These are phyloP conservation scores for Octopus sinensis DNA, from an alignment of 1,140 invertebrate species.

Conservation along the genomic window DNA sequence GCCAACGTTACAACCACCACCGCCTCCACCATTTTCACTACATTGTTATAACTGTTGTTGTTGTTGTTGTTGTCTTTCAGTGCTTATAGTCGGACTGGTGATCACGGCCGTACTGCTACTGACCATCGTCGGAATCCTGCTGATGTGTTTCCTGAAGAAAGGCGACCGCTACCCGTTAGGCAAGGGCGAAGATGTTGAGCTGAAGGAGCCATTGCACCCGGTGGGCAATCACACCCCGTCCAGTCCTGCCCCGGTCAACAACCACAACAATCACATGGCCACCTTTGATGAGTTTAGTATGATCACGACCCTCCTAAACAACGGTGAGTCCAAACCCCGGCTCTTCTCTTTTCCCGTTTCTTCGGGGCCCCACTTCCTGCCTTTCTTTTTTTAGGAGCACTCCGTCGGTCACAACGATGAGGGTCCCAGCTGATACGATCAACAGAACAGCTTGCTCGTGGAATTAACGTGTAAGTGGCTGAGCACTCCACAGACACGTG, in stretches of 20 bases:
- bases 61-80: not conserved
- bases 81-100: slow-evolving; percentile 15
- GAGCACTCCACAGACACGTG: too few species aligned
- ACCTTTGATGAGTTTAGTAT: slow-evolving; percentile 52
- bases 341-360: too few species aligned
- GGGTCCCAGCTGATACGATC: too few species aligned
- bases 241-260: slow-evolving; percentile 18
- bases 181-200: slow-evolving; percentile 42
- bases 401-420: too few species aligned
- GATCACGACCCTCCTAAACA: slow-evolving; percentile 39
- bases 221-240: slow-evolving; percentile 19
- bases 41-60: not conserved
- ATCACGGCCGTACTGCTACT: slow-evolving; percentile 38
- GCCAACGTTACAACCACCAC: too few species aligned
- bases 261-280: slow-evolving; percentile 39
- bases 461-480: too few species aligned
- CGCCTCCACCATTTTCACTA: too few species aligned
- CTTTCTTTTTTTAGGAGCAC: too few species aligned
- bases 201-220: slow-evolving; percentile 42
- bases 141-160: slow-evolving; percentile 29
- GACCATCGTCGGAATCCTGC: slow-evolving; percentile 36
- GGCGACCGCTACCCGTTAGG: slow-evolving; percentile 28
- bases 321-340: not conserved
- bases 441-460: too few species aligned
- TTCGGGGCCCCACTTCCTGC: too few species aligned